These are phyloP conservation scores for Barypeithes pellucidus DNA, from an alignment of 2,888 invertebrate species.

Conservation along the genomic window DNA sequence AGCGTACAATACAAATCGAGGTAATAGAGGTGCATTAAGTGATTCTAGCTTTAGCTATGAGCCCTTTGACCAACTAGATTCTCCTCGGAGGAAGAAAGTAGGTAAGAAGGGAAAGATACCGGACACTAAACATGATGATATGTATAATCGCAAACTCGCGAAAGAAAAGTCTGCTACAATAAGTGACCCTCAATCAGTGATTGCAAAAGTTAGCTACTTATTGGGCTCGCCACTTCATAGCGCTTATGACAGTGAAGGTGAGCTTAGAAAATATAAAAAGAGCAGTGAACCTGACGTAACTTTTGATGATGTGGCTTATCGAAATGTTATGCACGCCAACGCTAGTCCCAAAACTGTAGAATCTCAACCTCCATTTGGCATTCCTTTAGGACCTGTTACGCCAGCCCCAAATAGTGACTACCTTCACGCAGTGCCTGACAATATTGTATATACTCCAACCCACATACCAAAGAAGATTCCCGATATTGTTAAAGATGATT, in stretches of 20 bases:
- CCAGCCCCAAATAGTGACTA: slow-evolving; percentile 89
- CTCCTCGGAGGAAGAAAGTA: slow-evolving; percentile 63
- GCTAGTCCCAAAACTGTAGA: slow-evolving; percentile 81
- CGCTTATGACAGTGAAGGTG: slow-evolving; percentile 72
- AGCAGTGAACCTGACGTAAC: slow-evolving; percentile 85
- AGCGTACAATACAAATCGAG: slow-evolving; percentile 59
- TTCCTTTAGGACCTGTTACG: slow-evolving; percentile 88
- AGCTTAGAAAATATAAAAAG: slow-evolving; percentile 52
- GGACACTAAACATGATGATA: slow-evolving; percentile 83
- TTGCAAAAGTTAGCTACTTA: slow-evolving; percentile 78
- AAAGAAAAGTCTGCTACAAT: slow-evolving; percentile 74
- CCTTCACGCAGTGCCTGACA: slow-evolving; percentile 82
- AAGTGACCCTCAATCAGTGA: slow-evolving; percentile 68
- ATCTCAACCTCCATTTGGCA: slow-evolving; percentile 92
- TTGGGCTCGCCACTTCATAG: slow-evolving; percentile 80
- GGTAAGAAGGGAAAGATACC: slow-evolving; percentile 72
- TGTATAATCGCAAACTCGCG: slow-evolving; percentile 84
- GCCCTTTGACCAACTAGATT: slow-evolving; percentile 65
- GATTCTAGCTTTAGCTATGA: slow-evolving; percentile 69
- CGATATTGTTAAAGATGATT: slow-evolving; percentile 89
- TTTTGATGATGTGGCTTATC: slow-evolving; percentile 87
- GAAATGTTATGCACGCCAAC: slow-evolving; percentile 86
- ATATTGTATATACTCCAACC: slow-evolving; percentile 73
- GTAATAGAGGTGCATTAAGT: slow-evolving; percentile 66
- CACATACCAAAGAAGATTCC: slow-evolving; percentile 82